Evolutionary conservation across 2,888 invertebrate species (phyloP), one percentile per base, ranked within the genome.

Genomic region (Drosophila neonasuta): DNA sequence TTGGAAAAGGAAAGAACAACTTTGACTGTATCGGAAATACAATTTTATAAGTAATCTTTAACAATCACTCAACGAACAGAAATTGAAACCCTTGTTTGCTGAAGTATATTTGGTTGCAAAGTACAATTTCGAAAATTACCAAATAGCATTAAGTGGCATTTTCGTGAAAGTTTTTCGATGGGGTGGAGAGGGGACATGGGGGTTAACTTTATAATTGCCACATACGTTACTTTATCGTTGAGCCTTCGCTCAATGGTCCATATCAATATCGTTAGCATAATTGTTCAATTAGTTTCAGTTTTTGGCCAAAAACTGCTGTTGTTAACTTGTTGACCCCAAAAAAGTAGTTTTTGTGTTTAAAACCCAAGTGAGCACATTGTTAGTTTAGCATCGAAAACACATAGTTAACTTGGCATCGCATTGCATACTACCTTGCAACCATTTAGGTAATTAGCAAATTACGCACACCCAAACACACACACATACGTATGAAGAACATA

Each of bases 361-460:
- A 42, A 20, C 50, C 11, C 51, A 15, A 34, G 32, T 44, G 13
- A 34, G 20, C 44, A 55, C 59, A 60, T 56, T 71, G 74, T 71
- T 68, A 55, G 63, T 48, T 54, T 58, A 60, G 32, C 67, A 77
- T 74, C 56, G 67, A 57, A 68, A 44, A 41, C 29, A 57, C 32
- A 41, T 54, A 52, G 44, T 48, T 59, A 39, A 58, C 42, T 56
- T 57, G 46, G 56, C 62, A 24, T 71, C 34, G 56, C 62, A 6
- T 71, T 30, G 58, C 61, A 76, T 75, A 76, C 68, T 75, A 76
- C 68, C 86, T 78, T 75, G 70, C 59, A 77, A 55, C 70, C 86
- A 80, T 82, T 80, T 76, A 63, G 86, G 80, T 85, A 80, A 81
- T 81, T 81, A 81, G 83, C 75, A 77, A 83, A 86, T 81, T 86